Evolutionary conservation across 2,888 invertebrate species (phyloP), one percentile per base, ranked within the genome.

Genomic region (Leistus spinibarbis): DNA sequence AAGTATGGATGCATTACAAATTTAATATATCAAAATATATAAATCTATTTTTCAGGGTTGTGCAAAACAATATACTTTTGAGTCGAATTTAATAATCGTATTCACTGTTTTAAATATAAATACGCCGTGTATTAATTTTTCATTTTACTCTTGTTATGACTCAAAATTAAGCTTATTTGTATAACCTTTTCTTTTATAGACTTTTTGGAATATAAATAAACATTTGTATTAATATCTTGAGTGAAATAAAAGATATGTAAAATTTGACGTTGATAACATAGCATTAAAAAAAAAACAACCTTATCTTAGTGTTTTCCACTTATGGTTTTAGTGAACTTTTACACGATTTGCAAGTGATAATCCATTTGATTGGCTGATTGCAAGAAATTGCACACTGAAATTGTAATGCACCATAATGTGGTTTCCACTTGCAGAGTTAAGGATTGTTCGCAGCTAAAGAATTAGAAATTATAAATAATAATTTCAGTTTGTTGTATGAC

Each of bases 171-270:
- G 54, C 10, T 65, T 72, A 20, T 72, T 72, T 72, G 66, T 72
- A 57, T 66, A 72, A 56, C 65, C 64, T 64, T 65, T 72, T 56
- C 65, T 72, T 71, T 72, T 72, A 72, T 72, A 72, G 72, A 72
- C 65, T 65, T 72, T 72, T 72, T 66, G 65, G 65, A 72, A 64
- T 65, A 72, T 72, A 71, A 71, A 53, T 64, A 72, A 72, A 72
- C 64, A 72, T 72, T 72, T 72, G 65, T 72, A 72, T 72, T 72
- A 72, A 72, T 72, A 60, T 60, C 72, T 72, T 72, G 72, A 72
- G 72, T 72, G 65, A 72, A 72, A 72, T 72, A 72, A 72, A 71
- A 72, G 64, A 63, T 71, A 71, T 71, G 71, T 71, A 64, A 71
- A 64, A 54, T 64, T 7, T 60, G 40, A 40, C 40, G 40, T 40